Conservation (phyloP, 2,797 vertebrate genomes). For the Loris lydekkerianus region DNA sequence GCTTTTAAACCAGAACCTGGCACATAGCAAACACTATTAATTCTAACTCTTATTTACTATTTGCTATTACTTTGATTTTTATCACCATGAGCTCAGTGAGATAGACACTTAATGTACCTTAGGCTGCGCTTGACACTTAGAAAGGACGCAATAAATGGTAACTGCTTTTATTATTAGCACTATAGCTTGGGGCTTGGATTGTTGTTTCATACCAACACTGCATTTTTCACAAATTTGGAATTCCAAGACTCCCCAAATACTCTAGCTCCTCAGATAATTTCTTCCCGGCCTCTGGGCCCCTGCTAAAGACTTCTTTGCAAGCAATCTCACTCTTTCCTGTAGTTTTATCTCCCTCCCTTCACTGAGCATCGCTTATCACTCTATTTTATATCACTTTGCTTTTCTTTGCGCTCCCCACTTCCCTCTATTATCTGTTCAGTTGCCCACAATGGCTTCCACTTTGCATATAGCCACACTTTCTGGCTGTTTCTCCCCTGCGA, state of each 20-base stretch:
- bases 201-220: not conserved
- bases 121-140: not conserved
- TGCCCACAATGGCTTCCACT: not conserved
- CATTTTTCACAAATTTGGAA: not conserved
- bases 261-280: not conserved
- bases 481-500: conserved; percentile 5
- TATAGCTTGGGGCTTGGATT: too few relatives aligned
- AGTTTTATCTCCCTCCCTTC: not conserved
- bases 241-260: not conserved
- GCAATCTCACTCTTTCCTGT: not conserved
- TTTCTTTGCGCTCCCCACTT: not conserved
- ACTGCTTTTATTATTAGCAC: not conserved
- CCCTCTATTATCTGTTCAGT: not conserved
- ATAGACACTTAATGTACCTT: not conserved
- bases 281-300: not conserved
- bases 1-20: not conserved
- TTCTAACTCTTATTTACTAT: not conserved
- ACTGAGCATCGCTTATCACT: not conserved
- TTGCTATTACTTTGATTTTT: not conserved
- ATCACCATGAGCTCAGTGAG: not conserved
- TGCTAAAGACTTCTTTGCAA: not conserved
- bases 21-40: not conserved
- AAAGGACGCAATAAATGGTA: not conserved
- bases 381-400: not conserved
- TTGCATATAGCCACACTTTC: not conserved